Conservation (phyloP, 2,888 invertebrate species). For the Agrenia bidenticulata region DNA sequence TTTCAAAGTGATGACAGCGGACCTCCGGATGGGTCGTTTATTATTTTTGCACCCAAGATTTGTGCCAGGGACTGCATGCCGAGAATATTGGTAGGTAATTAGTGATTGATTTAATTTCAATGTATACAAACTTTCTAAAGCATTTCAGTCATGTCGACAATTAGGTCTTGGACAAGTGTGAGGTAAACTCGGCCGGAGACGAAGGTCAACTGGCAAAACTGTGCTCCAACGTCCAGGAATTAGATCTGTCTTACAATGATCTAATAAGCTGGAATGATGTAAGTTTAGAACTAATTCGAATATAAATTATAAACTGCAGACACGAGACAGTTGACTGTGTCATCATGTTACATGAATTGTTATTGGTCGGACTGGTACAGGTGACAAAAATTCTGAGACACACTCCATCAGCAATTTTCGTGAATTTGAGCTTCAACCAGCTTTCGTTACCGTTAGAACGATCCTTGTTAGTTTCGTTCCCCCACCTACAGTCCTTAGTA, state of each 20-base stretch:
- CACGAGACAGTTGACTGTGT: no score
- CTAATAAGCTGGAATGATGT: conserved; percentile 85
- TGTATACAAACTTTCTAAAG: no score
- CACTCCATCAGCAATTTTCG: conserved; percentile 83
- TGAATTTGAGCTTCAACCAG: conserved; percentile 87
- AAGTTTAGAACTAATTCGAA: conserved; percentile 50
- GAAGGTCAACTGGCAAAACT: conserved; percentile 75
- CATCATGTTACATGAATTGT: background rate
- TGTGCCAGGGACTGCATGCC: conserved; percentile 71
- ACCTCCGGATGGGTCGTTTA: conserved; percentile 65
- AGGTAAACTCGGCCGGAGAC: conserved; percentile 85
- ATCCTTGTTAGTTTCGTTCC: conserved; percentile 51
- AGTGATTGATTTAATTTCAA: conserved; percentile 11
- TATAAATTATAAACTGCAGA: no score
- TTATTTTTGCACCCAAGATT: conserved; percentile 82
- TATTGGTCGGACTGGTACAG: conserved; percentile 56
- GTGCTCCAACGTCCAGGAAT: conserved; percentile 86
- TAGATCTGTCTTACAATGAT: conserved; percentile 91
- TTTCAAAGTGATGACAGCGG: conserved; percentile 55
- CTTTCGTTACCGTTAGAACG: conserved; percentile 66
- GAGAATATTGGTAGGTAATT: conserved; percentile 58
- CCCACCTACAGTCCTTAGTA: conserved; percentile 63
- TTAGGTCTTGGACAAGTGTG: conserved; percentile 85
- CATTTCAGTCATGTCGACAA: background rate
- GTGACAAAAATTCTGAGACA: conserved; percentile 80